Conservation (phyloP, 2,888 invertebrate genomes). For the Hyles lineata region DNA sequence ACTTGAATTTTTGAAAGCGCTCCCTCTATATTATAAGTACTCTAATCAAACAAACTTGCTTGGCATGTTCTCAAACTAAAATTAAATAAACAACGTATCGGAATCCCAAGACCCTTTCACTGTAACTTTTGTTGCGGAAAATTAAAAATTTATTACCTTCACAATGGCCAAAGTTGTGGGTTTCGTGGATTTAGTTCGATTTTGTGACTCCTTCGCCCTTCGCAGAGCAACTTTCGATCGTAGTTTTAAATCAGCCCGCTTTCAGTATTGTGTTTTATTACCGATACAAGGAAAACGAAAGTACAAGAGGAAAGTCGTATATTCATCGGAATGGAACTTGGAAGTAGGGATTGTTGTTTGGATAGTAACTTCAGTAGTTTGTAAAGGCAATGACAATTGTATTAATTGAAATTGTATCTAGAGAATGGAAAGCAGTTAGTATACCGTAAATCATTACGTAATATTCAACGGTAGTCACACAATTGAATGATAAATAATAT, state of each 20-base stretch:
- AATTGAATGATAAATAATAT: too few relatives aligned
- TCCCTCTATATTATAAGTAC: too few relatives aligned
- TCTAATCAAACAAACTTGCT: not conserved
- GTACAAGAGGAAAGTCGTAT: not conserved
- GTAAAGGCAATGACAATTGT: too few relatives aligned
- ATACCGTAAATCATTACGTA: too few relatives aligned
- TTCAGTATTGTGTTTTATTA: not conserved
- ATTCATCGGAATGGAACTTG: not conserved
- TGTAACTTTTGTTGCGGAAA: slow-evolving; percentile 23
- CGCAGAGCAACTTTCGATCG: not conserved
- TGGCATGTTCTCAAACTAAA: not conserved
- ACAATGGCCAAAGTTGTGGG: slow-evolving; percentile 19
- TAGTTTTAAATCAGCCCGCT: slow-evolving; percentile 1
- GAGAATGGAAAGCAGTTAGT: too few relatives aligned
- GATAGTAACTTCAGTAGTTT: not conserved
- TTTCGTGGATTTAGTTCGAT: not conserved
- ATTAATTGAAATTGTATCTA: too few relatives aligned
- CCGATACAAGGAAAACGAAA: not conserved
- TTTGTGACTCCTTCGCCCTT: not conserved
- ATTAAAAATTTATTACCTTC: slow-evolving; percentile 31
- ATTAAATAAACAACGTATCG: slow-evolving; percentile 11
- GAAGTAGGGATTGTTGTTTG: not conserved
- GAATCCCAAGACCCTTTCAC: slow-evolving; percentile 22
- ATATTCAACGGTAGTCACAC: too few relatives aligned
- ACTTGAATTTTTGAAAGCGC: too few relatives aligned